Conservation (phyloP, 2,797 vertebrate genomes). For the Pyrocephalus nanus region DNA sequence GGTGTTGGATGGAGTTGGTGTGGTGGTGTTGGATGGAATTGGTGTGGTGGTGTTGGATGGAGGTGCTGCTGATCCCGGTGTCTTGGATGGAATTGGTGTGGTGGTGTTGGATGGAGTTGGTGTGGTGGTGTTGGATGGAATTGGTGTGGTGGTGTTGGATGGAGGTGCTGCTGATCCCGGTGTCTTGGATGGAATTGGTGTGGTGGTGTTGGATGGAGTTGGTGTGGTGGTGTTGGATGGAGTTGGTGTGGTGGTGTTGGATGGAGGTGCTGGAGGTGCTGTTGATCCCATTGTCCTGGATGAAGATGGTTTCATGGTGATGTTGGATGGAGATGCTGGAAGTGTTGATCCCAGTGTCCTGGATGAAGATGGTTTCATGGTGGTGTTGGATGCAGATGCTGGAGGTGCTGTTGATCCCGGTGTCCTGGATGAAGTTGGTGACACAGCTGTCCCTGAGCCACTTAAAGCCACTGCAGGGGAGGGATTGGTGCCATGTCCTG, state of each 20-base stretch:
- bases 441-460: fast-evolving
- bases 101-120: fast-evolving
- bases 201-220: fast-evolving
- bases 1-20: not conserved
- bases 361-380: fast-evolving
- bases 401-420: fast-evolving
- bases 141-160: fast-evolving
- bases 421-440: fast-evolving
- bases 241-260: fast-evolving
- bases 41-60: fast-evolving
- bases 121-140: not conserved
- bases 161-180: fast-evolving
- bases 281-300: fast-evolving
- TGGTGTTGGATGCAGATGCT: not conserved
- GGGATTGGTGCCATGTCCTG: fast-evolving
- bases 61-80: fast-evolving
- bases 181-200: fast-evolving
- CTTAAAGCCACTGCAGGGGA: fast-evolving
- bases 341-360: fast-evolving
- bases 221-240: not conserved
- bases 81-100: fast-evolving
- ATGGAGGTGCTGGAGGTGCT: not conserved
- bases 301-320: fast-evolving
- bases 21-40: too few species aligned
- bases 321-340: fast-evolving